Evolutionary conservation across 2,797 vertebrate genomes (phyloP).

Genomic region (Pitangus sulphuratus): DNA sequence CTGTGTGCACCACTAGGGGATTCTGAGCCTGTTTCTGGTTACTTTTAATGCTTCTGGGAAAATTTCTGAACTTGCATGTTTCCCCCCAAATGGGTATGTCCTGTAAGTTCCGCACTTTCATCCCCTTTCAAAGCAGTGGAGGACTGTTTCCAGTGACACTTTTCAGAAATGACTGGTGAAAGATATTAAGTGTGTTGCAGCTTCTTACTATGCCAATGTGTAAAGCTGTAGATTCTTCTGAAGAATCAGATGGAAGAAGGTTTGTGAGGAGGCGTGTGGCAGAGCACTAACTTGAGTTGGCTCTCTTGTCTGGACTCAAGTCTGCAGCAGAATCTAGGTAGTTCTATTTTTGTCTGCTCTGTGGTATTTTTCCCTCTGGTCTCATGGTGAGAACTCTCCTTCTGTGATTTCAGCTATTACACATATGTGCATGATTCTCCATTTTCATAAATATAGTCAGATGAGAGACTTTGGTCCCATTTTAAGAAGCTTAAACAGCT

Average conservation of each 20-base stretch:
- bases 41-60: not conserved
- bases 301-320: not conserved
- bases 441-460: not conserved
- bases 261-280: not conserved
- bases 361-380: not conserved
- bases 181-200: not conserved
- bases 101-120: not conserved
- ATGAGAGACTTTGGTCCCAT: not conserved
- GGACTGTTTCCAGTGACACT: not conserved
- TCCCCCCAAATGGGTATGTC: not conserved
- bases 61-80: not conserved
- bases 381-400: not conserved
- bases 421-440: not conserved
- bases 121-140: not conserved
- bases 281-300: not conserved
- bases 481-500: slow-evolving; percentile 4
- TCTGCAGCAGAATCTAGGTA: not conserved
- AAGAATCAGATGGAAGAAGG: not conserved
- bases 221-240: not conserved
- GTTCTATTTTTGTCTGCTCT: not conserved
- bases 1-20: not conserved
- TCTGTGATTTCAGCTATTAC: not conserved
- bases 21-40: not conserved
- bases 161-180: not conserved
- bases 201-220: not conserved